Evolutionary conservation across 92 coral and sea anemone genomes (phyloP).

Genomic region (Zoanthus gigantus): DNA sequence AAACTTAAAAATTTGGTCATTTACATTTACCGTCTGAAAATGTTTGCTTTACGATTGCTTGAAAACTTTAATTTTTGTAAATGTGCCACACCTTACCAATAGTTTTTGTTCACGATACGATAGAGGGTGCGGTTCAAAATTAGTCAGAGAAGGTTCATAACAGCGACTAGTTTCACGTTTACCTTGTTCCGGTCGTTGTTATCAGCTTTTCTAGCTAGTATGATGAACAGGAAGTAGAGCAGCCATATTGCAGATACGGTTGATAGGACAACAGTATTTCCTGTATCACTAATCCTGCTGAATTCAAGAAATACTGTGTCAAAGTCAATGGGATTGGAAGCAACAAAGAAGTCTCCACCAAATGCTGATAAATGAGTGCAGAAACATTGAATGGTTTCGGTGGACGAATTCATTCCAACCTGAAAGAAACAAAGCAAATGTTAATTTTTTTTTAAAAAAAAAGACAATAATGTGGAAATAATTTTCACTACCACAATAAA

Average conservation of each 20-base stretch:
- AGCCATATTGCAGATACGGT: slow-evolving; percentile 79
- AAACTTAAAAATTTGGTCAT: too few relatives aligned
- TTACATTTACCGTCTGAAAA: too few relatives aligned
- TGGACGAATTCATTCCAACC: slow-evolving; percentile 66
- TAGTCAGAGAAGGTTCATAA: too few relatives aligned
- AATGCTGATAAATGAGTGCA: slow-evolving; percentile 83
- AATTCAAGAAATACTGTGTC: slow-evolving; percentile 65
- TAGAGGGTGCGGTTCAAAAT: too few relatives aligned
- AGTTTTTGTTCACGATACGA: too few relatives aligned
- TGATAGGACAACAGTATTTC: slow-evolving; percentile 75
- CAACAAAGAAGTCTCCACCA: slow-evolving; percentile 87
- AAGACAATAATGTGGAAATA: too few relatives aligned
- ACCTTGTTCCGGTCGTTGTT: slow-evolving; percentile 81
- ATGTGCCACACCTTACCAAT: too few relatives aligned
- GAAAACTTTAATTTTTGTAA: too few relatives aligned
- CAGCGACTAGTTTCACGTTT: not conserved
- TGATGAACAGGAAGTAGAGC: slow-evolving; percentile 68
- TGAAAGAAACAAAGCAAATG: slow-evolving; percentile 5
- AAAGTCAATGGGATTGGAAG: slow-evolving; percentile 77
- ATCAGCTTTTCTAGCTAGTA: slow-evolving; percentile 82
- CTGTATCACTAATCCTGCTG: slow-evolving; percentile 57
- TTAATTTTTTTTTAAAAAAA: not conserved
- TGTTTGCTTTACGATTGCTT: too few relatives aligned
- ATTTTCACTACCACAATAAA: too few relatives aligned
- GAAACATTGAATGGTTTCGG: slow-evolving; percentile 60